These are phyloP conservation scores for Hemicentrotus pulcherrimus DNA, from an alignment of 35 echinoderm and acorn worm genomes.

Conservation along the genomic window DNA sequence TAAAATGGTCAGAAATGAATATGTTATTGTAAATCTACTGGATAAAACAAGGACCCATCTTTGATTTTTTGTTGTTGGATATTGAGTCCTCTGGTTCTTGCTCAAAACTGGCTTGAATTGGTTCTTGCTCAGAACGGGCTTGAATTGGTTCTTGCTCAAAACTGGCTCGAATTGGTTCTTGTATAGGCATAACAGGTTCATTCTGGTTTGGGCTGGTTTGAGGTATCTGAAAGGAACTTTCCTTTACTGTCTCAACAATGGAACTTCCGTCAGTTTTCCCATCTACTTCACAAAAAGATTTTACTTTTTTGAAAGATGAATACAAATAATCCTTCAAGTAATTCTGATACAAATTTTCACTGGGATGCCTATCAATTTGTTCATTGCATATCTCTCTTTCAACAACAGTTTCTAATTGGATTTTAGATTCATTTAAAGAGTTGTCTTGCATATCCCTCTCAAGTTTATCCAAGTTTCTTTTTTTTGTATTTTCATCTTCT, in stretches of 20 bases:
- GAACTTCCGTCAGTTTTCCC: background rate
- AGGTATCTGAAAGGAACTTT: background rate
- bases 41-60: background rate
- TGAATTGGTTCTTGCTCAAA: too few species aligned
- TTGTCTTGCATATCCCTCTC: background rate
- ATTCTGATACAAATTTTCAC: background rate
- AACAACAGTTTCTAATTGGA: background rate
- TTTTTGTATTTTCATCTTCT: background rate
- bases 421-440: background rate
- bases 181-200: background rate
- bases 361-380: background rate
- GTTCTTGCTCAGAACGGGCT: too few species aligned
- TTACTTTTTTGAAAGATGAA: background rate
- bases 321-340: background rate
- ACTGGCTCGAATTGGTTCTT: background rate
- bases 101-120: too few species aligned
- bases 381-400: background rate
- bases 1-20: background rate
- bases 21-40: background rate
- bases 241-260: background rate
- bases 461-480: background rate
- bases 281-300: background rate
- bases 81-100: background rate
- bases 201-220: background rate
- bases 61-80: background rate